Evolutionary conservation across 2,888 invertebrate species (phyloP).

Genomic region (Hypolimnas misippus): DNA sequence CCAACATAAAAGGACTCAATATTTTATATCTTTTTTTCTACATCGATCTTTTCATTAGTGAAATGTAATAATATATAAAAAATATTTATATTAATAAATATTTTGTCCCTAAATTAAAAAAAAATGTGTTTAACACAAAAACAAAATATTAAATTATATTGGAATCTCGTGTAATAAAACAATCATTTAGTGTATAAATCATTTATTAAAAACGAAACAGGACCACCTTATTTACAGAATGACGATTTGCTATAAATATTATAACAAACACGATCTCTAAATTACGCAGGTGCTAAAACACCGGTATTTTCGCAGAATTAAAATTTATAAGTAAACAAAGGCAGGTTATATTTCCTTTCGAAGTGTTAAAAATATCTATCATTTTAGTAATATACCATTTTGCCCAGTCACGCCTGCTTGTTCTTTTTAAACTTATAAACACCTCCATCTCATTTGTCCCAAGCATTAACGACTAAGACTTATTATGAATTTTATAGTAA

Average conservation of each 20-base stretch:
- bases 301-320: slow-evolving; percentile 5
- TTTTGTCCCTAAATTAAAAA: too few relatives aligned
- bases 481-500: too few relatives aligned
- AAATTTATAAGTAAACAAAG: slow-evolving; percentile 16
- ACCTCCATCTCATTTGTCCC: too few relatives aligned
- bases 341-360: slow-evolving; percentile 1
- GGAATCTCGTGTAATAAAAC: slow-evolving; percentile 8
- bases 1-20: slow-evolving; percentile 8
- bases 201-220: slow-evolving; percentile 45
- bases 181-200: slow-evolving; percentile 16
- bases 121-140: too few relatives aligned
- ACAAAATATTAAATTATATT: background rate
- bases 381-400: background rate
- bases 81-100: too few relatives aligned
- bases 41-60: too few relatives aligned
- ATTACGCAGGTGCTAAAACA: slow-evolving; percentile 11
- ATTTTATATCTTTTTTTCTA: background rate
- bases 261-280: slow-evolving; percentile 59
- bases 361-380: background rate
- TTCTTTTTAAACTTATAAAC: too few relatives aligned
- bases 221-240: slow-evolving; percentile 46
- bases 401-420: too few relatives aligned
- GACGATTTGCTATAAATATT: slow-evolving; percentile 73
- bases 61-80: too few relatives aligned
- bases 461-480: too few relatives aligned